A percentile compares a stretch with the other conserved stretches of the same genome.
Conservation (phyloP, 2,113 vertebrate genomes). For the Hippocampus zosterae region DNA sequence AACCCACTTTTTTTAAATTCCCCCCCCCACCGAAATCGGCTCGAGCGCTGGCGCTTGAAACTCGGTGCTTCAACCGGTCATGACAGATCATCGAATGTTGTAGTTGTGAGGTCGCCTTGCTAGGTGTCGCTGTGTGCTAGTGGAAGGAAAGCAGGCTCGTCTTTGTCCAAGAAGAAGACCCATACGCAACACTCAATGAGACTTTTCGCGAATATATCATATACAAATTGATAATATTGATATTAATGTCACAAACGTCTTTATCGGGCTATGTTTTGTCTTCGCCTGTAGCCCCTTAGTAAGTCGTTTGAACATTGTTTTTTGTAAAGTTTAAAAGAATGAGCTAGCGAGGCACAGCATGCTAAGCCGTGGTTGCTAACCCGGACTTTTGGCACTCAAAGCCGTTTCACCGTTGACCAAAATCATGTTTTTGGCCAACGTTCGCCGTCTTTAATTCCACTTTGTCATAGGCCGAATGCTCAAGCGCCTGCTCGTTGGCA, state of each 20-base stretch:
- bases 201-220: not conserved
- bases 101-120: not conserved
- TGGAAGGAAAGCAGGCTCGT: not conserved
- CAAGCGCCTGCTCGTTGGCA: not conserved
- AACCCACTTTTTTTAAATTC: too few relatives aligned
- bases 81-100: too few relatives aligned
- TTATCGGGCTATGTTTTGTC: not conserved
- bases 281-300: not conserved
- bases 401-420: not conserved
- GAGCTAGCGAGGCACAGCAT: not conserved
- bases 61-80: too few relatives aligned
- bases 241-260: not conserved
- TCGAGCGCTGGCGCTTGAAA: too few relatives aligned
- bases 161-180: not conserved
- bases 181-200: not conserved
- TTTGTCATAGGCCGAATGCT: constrained; percentile 26
- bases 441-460: not conserved
- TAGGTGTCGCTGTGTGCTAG: not conserved
- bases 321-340: not conserved
- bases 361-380: not conserved
- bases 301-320: not conserved
- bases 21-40: too few relatives aligned
- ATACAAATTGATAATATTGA: not conserved
- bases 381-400: not conserved
- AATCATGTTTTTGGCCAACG: not conserved